Percentiles rank a stretch among this genome's conserved stretches.
phyloP scores from a whole-genome alignment of 2,113 vertebrate species.

The Psophia crepitans region DNA sequence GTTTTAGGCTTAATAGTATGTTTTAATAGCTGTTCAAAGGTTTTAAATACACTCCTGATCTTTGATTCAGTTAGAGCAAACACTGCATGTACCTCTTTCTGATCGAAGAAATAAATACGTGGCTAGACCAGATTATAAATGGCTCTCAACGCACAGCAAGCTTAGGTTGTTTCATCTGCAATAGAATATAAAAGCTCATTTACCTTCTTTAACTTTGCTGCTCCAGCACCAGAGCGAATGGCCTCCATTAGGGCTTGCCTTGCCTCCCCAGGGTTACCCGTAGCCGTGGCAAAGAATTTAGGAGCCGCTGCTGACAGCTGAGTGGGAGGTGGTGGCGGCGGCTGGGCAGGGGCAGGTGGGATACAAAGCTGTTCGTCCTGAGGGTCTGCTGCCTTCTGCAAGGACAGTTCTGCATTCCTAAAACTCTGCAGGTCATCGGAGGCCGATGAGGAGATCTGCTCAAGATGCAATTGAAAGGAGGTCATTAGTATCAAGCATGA shows the following conservation, averaged over 20 bases:
- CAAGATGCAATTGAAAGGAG: neutral
- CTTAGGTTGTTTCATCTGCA: neutral
- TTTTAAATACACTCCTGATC: neutral
- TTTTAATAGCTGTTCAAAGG: neutral
- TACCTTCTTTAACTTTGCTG: constrained; percentile 89
- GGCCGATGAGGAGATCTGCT: constrained; percentile 82
- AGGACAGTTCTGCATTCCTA: constrained; percentile 23
- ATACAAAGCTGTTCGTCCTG: neutral
- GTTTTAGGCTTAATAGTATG: neutral
- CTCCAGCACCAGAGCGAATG: constrained; percentile 90
- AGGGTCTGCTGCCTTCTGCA: neutral
- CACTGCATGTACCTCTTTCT: neutral
- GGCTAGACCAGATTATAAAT: neutral
- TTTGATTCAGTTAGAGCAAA: neutral
- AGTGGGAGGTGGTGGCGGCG: constrained; percentile 21
- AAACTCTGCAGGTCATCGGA: constrained; percentile 78
- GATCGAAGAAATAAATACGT: neutral
- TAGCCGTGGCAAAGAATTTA: neutral
- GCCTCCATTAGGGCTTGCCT: constrained; percentile 88
- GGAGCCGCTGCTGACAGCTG: constrained; percentile 8
- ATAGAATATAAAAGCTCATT: neutral
- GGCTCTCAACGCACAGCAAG: neutral
- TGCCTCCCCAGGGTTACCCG: constrained; percentile 61
- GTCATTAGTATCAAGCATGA: neutral
- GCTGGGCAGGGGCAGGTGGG: constrained; percentile 10